Percentiles rank a stretch among this genome's conserved stretches.
phyloP scores from a whole-genome alignment of 1,140 invertebrate genomes.

The Hypsibius dujardini region DNA sequence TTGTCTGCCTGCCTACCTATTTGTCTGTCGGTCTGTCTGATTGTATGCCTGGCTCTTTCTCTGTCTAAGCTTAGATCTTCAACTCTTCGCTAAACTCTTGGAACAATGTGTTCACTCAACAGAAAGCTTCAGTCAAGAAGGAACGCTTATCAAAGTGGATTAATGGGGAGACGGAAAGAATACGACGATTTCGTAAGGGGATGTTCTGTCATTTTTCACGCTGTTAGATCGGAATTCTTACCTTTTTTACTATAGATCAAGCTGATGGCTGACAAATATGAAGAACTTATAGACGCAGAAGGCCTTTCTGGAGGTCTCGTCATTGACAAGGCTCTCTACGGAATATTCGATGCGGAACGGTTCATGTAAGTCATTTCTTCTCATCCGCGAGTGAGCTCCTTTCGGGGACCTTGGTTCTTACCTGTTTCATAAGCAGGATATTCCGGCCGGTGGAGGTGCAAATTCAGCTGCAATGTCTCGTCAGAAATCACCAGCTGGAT shows the following conservation, averaged over 20 bases:
- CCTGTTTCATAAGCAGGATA: too few relatives aligned
- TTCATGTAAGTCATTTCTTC: too few relatives aligned
- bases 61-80: too few relatives aligned
- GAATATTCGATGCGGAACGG: constrained; percentile 30
- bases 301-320: constrained; percentile 46
- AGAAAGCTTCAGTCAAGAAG: neutral
- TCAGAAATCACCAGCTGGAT: neutral
- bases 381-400: too few relatives aligned
- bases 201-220: neutral
- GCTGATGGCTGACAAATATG: constrained; percentile 8
- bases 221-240: too few relatives aligned
- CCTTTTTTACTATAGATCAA: neutral
- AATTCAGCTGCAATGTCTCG: neutral
- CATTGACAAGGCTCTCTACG: constrained; percentile 62
- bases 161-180: neutral
- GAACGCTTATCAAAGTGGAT: neutral
- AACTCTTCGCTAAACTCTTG: too few relatives aligned
- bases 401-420: too few relatives aligned
- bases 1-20: too few relatives aligned
- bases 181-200: constrained; percentile 9
- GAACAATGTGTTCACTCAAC: neutral
- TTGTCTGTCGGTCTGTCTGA: too few relatives aligned
- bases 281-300: neutral
- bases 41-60: too few relatives aligned
- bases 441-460: neutral